Conservation (phyloP, 2,113 vertebrate species). For the Oncorhynchus tshawytscha region DNA sequence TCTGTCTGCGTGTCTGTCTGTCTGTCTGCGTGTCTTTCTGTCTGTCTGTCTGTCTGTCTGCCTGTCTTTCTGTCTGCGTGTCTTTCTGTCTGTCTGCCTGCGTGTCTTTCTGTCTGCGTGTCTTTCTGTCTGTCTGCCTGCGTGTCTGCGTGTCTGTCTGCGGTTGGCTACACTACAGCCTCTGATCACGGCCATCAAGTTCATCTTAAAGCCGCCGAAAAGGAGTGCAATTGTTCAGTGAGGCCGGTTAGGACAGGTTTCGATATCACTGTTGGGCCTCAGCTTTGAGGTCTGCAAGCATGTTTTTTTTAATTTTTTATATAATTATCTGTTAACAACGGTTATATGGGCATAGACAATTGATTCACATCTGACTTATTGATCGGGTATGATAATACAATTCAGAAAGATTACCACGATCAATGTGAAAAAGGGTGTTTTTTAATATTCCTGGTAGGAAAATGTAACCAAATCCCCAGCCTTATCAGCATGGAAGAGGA, state of each 20-base stretch:
- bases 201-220: slow-evolving; percentile 34
- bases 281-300: slow-evolving; percentile 59
- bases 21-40: too few species aligned
- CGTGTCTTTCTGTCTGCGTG: background rate
- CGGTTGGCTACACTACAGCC: background rate
- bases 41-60: too few species aligned
- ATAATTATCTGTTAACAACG: slow-evolving; percentile 55
- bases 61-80: too few species aligned
- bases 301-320: slow-evolving; percentile 30
- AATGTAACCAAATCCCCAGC: slow-evolving; percentile 42
- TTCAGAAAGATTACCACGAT: slow-evolving; percentile 26
- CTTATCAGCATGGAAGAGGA: slow-evolving; percentile 66
- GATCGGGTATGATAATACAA: slow-evolving; percentile 61
- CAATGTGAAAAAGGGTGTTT: slow-evolving; percentile 29
- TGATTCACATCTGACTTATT: slow-evolving; percentile 55
- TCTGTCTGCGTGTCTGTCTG: too few species aligned
- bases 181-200: slow-evolving; percentile 47
- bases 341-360: slow-evolving; percentile 60
- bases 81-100: too few species aligned
- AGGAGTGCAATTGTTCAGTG: slow-evolving; percentile 40
- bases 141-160: too few species aligned
- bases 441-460: slow-evolving; percentile 30
- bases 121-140: too few species aligned
- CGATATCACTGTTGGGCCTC: background rate
- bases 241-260: background rate